These are phyloP conservation scores for Antheraea yamamai DNA, from an alignment of 2,888 invertebrate species.

Conservation along the genomic window DNA sequence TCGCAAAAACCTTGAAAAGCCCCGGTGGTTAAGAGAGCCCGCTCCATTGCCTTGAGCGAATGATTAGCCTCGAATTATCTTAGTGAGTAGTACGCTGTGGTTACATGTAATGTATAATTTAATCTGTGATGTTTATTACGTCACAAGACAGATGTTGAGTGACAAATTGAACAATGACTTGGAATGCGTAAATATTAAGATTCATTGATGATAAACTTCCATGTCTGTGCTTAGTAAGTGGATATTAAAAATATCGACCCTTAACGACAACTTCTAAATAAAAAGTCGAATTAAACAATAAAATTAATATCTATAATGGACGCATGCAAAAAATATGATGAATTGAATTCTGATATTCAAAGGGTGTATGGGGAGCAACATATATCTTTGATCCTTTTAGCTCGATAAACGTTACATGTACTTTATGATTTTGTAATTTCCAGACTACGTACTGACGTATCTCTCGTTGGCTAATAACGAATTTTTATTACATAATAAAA, in stretches of 20 bases:
- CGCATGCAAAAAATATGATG: neutral
- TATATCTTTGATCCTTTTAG: constrained; percentile 6
- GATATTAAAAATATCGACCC: neutral
- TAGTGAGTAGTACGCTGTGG: constrained; percentile 29
- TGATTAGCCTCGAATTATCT: constrained; percentile 56
- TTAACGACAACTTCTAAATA: neutral
- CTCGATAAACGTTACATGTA: neutral
- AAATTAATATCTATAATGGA: constrained; percentile 3
- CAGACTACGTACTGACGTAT: constrained; percentile 4
- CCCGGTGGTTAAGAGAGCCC: constrained; percentile 44
- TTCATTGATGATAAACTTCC: neutral
- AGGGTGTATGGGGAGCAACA: neutral
- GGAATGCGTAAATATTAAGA: constrained; percentile 2
- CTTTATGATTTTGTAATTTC: neutral
- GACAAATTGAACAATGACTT: constrained; percentile 5
- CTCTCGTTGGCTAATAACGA: neutral
- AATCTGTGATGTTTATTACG: constrained; percentile 40
- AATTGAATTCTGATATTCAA: neutral
- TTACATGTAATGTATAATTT: constrained; percentile 30
- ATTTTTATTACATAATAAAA: constrained; percentile 1
- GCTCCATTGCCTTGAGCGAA: constrained; percentile 70
- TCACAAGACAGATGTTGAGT: constrained; percentile 29
- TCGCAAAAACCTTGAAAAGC: constrained; percentile 38
- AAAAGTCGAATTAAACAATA: neutral
- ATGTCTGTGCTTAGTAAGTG: neutral